Conservation (phyloP, 2,797 vertebrate genomes). For the Micromesistius poutassou region DNA sequence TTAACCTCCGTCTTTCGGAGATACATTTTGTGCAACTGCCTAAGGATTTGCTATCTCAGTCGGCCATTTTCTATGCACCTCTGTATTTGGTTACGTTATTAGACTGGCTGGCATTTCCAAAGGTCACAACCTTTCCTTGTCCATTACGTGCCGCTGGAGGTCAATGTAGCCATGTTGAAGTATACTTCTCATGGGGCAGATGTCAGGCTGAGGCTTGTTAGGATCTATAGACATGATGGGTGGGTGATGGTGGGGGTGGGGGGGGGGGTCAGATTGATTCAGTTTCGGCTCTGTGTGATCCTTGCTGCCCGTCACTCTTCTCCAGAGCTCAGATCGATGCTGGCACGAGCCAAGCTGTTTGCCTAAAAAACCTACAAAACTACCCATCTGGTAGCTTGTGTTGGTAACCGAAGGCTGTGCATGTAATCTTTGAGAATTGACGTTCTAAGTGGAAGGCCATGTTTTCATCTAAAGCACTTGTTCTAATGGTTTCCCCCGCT, state of each 20-base stretch:
- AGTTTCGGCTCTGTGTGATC: slow-evolving; percentile 52
- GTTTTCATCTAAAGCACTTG: slow-evolving; percentile 22
- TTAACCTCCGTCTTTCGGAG: neutral
- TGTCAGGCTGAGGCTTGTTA: slow-evolving; percentile 57
- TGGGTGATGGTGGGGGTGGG: slow-evolving; percentile 12
- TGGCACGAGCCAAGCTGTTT: slow-evolving; percentile 27
- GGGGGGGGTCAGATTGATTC: slow-evolving; percentile 48
- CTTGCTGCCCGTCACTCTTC: slow-evolving; percentile 51
- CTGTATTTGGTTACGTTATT: slow-evolving; percentile 69
- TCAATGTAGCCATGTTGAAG: slow-evolving; percentile 65
- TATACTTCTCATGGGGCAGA: slow-evolving; percentile 58
- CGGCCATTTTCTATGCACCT: slow-evolving; percentile 69
- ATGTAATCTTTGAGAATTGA: slow-evolving; percentile 19
- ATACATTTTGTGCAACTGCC: slow-evolving; percentile 29
- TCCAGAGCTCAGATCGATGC: slow-evolving; percentile 41
- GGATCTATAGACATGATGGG: slow-evolving; percentile 37
- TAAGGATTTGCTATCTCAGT: slow-evolving; percentile 52
- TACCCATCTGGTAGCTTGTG: slow-evolving; percentile 23
- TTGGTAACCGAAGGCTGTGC: slow-evolving; percentile 16
- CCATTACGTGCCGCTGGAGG: slow-evolving; percentile 59
- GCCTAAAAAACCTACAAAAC: slow-evolving; percentile 32
- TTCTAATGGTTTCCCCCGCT: slow-evolving; percentile 11
- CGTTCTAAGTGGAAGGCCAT: slow-evolving; percentile 18
- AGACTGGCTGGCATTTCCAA: slow-evolving; percentile 76
- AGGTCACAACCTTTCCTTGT: slow-evolving; percentile 75